A percentile compares a stretch with the other conserved stretches of the same genome.
These are phyloP conservation scores for Rhyacichthys aspro DNA, from an alignment of 2,797 vertebrate genomes.

Conservation along the genomic window DNA sequence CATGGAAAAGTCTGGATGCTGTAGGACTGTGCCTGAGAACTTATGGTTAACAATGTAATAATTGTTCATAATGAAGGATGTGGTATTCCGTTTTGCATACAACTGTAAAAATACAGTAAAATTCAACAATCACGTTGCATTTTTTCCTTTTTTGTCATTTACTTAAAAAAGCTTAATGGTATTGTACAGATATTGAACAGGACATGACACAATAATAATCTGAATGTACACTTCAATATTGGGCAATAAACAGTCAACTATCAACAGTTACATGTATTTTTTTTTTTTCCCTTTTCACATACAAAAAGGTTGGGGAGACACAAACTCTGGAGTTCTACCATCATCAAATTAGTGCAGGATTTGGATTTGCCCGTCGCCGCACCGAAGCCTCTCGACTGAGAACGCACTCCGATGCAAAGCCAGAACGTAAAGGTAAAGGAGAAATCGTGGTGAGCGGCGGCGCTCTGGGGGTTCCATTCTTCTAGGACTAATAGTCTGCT, in stretches of 20 bases:
- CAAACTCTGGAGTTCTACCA: constrained; percentile 73
- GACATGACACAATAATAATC: constrained; percentile 82
- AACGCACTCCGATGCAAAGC: constrained; percentile 66
- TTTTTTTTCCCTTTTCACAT: constrained; percentile 77
- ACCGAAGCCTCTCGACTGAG: constrained; percentile 52
- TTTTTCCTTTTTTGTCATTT: constrained; percentile 74
- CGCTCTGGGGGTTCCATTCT: constrained; percentile 63
- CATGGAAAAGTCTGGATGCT: constrained; percentile 66
- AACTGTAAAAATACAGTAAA: constrained; percentile 87
- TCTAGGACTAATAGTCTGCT: constrained; percentile 78
- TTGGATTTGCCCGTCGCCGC: constrained; percentile 42
- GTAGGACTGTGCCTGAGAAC: constrained; percentile 80
- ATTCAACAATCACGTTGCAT: constrained; percentile 82
- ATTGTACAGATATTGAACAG: constrained; percentile 83
- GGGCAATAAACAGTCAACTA: constrained; percentile 84
- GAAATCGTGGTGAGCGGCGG: constrained; percentile 56
- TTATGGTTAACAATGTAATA: constrained; percentile 69
- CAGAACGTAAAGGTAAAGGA: constrained; percentile 48
- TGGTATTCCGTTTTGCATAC: constrained; percentile 83
- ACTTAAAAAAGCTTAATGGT: constrained; percentile 80
- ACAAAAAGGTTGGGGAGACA: constrained; percentile 78
- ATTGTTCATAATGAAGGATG: constrained; percentile 69
- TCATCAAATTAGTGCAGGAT: constrained; percentile 76
- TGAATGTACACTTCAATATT: constrained; percentile 84
- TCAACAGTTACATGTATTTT: constrained; percentile 79